Conservation (phyloP, 2,888 invertebrate species). For the Tetragnatha montana region DNA sequence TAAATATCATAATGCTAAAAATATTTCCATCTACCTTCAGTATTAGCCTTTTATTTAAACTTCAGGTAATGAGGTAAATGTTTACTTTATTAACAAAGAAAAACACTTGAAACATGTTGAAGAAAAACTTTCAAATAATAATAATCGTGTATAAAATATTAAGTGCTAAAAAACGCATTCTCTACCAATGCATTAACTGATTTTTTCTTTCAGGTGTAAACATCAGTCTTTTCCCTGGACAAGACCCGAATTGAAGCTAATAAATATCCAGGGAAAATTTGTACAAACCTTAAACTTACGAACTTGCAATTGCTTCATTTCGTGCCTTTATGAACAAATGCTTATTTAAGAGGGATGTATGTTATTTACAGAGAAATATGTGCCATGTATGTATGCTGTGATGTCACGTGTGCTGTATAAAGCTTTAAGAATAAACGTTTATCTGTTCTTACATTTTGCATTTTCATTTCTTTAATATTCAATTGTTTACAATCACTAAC, state of each 20-base stretch:
- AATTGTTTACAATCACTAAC: background rate
- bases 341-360: conserved; percentile 40
- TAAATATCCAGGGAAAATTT: conserved; percentile 9
- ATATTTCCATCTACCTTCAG: too few relatives aligned
- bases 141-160: too few relatives aligned
- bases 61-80: too few relatives aligned
- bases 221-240: conserved; percentile 4
- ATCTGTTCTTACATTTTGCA: background rate
- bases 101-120: too few relatives aligned
- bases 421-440: conserved; percentile 51
- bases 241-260: background rate
- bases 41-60: too few relatives aligned
- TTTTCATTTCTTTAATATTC: background rate
- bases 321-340: conserved; percentile 37
- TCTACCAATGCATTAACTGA: background rate
- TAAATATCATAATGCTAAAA: too few relatives aligned
- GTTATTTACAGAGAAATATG: conserved; percentile 19
- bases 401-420: conserved; percentile 45
- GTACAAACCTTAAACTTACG: conserved; percentile 32
- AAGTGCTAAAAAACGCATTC: too few relatives aligned
- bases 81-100: too few relatives aligned
- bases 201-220: conserved; percentile 18
- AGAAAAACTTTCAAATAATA: too few relatives aligned
- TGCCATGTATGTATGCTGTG: background rate
- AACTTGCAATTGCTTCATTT: conserved; percentile 13